These are phyloP conservation scores for Scolanthus callimorphus DNA, from an alignment of 92 coral and sea anemone genomes.

Conservation along the genomic window DNA sequence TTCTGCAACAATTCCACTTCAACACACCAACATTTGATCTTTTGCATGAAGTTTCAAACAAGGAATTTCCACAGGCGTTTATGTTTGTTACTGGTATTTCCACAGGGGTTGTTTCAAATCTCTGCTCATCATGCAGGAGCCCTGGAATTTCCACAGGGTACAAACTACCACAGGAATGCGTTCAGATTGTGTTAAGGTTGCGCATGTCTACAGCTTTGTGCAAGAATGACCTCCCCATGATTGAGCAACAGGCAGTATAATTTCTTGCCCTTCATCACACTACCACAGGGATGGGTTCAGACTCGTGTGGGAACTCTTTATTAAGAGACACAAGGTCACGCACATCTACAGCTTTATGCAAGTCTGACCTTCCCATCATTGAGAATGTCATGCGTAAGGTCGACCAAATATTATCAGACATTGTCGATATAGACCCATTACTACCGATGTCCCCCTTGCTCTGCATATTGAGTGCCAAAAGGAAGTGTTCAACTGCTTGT, in stretches of 20 bases:
- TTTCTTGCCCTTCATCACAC: constrained; percentile 12
- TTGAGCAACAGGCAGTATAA: too few species aligned
- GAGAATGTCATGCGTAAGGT: constrained; percentile 99
- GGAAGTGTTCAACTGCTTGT: constrained; percentile 91
- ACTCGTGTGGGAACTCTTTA: constrained; percentile 60
- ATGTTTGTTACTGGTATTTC: too few species aligned
- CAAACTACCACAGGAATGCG: too few species aligned
- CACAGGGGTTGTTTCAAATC: too few species aligned
- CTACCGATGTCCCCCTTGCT: constrained; percentile 80
- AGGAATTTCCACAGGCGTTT: too few species aligned
- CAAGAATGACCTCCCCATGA: constrained; percentile 90
- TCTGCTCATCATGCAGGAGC: too few species aligned
- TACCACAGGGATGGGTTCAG: constrained; percentile 20
- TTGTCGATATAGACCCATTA: constrained; percentile 71
- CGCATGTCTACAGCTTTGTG: constrained; percentile 87
- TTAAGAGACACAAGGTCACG: constrained; percentile 88
- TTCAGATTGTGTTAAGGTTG: too few species aligned
- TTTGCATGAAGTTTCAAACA: too few species aligned
- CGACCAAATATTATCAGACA: constrained; percentile 99
- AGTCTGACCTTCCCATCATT: constrained; percentile 88
- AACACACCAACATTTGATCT: too few species aligned
- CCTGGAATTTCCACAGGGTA: too few species aligned
- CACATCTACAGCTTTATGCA: constrained; percentile 80
- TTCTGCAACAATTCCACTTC: too few species aligned
- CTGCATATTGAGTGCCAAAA: constrained; percentile 91